A percentile compares a stretch with the other conserved stretches of the same genome.
Evolutionary conservation across 2,888 invertebrate species (phyloP).

Genomic region (Lumbricus terrestris): DNA sequence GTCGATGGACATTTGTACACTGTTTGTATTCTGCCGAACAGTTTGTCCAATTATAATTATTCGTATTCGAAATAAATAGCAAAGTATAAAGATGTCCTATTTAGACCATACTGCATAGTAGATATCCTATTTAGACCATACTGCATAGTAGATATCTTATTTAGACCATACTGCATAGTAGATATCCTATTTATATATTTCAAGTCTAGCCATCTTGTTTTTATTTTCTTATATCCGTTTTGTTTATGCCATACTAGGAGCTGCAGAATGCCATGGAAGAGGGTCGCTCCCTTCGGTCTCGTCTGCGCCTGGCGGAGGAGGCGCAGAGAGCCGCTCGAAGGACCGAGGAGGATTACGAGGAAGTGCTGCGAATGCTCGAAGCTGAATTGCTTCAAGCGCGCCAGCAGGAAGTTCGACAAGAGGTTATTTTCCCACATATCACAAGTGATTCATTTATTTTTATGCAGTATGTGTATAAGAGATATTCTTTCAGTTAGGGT

Average conservation of each 20-base stretch:
- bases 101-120: too few species aligned
- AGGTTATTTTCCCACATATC: background rate
- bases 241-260: conserved; percentile 41
- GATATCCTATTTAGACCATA: too few species aligned
- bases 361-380: conserved; percentile 53
- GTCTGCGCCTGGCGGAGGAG: conserved; percentile 53
- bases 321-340: conserved; percentile 53
- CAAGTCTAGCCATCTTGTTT: background rate
- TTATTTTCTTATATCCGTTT: background rate
- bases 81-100: too few species aligned
- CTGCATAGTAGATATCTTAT: too few species aligned
- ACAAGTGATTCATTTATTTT: background rate
- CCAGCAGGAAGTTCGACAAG: conserved; percentile 18
- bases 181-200: too few species aligned
- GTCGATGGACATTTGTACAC: too few species aligned
- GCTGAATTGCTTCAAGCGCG: conserved; percentile 49
- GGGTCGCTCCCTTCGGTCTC: conserved; percentile 47
- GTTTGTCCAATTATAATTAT: too few species aligned
- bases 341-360: conserved; percentile 56
- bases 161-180: too few species aligned
- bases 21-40: too few species aligned
- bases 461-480: background rate
- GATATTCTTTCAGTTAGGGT: too few species aligned
- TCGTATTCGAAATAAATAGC: too few species aligned
- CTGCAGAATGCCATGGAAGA: conserved; percentile 51